phyloP scores from a whole-genome alignment of 2,113 vertebrate species.

The Australoheros scitulus region DNA sequence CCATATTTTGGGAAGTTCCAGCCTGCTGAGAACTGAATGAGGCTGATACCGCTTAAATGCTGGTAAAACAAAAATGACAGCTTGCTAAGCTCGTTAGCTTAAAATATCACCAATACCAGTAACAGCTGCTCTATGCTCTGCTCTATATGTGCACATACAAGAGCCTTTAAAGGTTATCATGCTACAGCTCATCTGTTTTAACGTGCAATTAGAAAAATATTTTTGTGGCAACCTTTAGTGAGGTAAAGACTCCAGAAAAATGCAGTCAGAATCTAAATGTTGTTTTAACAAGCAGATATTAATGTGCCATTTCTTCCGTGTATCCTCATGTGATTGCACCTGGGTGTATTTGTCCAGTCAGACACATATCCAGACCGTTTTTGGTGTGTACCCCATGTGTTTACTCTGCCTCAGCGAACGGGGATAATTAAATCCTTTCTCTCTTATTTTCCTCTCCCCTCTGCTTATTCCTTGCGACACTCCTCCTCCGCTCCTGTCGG shows the following conservation, averaged over 20 bases:
- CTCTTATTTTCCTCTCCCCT: slow-evolving; percentile 24
- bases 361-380: slow-evolving; percentile 15
- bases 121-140: background rate
- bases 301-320: background rate
- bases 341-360: background rate
- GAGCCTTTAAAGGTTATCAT: background rate
- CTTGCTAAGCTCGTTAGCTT: background rate
- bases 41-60: background rate
- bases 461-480: slow-evolving; percentile 33
- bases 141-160: background rate
- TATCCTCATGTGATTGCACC: background rate
- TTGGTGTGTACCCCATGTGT: background rate
- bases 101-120: background rate
- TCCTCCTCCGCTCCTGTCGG: slow-evolving; percentile 60
- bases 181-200: background rate
- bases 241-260: background rate
- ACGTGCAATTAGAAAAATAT: background rate
- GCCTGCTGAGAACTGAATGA: background rate
- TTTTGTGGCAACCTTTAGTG: background rate
- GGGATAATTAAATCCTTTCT: slow-evolving; percentile 49
- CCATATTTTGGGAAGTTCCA: background rate
- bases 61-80: background rate
- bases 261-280: background rate
- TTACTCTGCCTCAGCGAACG: slow-evolving; percentile 20
- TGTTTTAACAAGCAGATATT: background rate